These are phyloP conservation scores for Gonioctena quinquepunctata DNA, from an alignment of 1,140 invertebrate genomes.

Conservation along the genomic window DNA sequence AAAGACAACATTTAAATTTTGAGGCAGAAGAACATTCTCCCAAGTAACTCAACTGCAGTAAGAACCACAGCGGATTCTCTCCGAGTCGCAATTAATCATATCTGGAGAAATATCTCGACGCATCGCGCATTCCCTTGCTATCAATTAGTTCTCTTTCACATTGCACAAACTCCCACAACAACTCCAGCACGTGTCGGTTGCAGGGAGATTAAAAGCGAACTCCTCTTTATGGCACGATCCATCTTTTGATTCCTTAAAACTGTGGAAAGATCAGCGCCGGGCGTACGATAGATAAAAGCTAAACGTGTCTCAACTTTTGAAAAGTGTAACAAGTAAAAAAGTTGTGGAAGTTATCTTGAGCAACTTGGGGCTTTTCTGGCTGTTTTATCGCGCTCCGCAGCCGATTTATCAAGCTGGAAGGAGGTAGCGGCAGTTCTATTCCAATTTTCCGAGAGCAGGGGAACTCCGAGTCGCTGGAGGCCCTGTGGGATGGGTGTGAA, in stretches of 20 bases:
- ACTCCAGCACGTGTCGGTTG: not conserved
- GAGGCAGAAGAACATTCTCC: too few species aligned
- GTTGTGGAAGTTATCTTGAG: slow-evolving; percentile 12
- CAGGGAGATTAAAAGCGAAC: not conserved
- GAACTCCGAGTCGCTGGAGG: too few species aligned
- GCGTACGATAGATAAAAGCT: not conserved
- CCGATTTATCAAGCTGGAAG: slow-evolving; percentile 5
- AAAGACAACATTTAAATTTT: too few species aligned
- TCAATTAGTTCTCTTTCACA: not conserved
- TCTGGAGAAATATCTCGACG: too few species aligned
- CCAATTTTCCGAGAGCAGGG: not conserved
- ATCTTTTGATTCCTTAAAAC: slow-evolving; percentile 13
- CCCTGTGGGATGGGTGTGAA: too few species aligned
- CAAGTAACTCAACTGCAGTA: too few species aligned
- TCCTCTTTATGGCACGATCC: slow-evolving; percentile 1
- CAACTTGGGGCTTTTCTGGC: not conserved
- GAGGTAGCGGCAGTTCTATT: not conserved
- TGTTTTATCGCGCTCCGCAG: slow-evolving; percentile 6
- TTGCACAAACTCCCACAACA: not conserved
- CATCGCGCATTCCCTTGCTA: too few species aligned
- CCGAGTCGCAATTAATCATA: too few species aligned
- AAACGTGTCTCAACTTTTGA: slow-evolving; percentile 11
- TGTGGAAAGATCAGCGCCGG: slow-evolving; percentile 5
- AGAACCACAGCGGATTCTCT: too few species aligned
- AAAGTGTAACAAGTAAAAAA: slow-evolving; percentile 18